Evolutionary conservation across 2,113 vertebrate genomes (phyloP).

Genomic region (Callopanchax toddi): DNA sequence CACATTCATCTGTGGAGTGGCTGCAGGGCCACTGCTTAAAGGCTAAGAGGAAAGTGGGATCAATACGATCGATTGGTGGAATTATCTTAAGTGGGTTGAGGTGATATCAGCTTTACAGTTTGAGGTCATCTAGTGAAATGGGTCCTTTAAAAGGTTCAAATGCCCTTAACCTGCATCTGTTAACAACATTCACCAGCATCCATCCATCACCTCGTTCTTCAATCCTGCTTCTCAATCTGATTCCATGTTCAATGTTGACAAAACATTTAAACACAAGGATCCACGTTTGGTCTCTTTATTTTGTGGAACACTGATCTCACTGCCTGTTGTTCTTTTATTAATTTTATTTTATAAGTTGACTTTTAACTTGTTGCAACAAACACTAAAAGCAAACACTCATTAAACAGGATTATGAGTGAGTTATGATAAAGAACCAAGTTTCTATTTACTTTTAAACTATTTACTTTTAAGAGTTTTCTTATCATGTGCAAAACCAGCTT

Average conservation of each 20-base stretch:
- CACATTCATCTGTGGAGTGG: constrained; percentile 12
- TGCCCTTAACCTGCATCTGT: neutral
- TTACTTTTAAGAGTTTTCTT: too few relatives aligned
- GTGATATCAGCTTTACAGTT: neutral
- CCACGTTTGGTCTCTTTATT: too few relatives aligned
- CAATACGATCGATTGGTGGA: constrained; percentile 39
- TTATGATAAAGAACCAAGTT: neutral
- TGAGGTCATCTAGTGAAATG: neutral
- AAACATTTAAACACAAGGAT: too few relatives aligned
- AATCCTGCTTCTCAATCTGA: too few relatives aligned
- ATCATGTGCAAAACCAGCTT: neutral
- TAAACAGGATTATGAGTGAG: neutral
- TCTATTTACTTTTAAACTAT: neutral
- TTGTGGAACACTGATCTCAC: too few relatives aligned
- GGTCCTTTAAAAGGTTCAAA: neutral
- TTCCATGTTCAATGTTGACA: too few relatives aligned
- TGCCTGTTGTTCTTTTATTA: too few relatives aligned
- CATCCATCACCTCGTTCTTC: neutral
- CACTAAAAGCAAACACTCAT: neutral
- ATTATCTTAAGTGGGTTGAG: neutral
- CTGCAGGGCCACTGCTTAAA: neutral
- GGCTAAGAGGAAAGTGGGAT: constrained; percentile 14
- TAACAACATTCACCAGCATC: neutral
- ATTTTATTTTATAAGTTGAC: too few relatives aligned
- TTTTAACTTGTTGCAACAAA: neutral